A percentile compares a stretch with the other conserved stretches of the same genome.
Evolutionary conservation across 2,797 vertebrate species (phyloP).

Genomic region (Leuciscus waleckii): DNA sequence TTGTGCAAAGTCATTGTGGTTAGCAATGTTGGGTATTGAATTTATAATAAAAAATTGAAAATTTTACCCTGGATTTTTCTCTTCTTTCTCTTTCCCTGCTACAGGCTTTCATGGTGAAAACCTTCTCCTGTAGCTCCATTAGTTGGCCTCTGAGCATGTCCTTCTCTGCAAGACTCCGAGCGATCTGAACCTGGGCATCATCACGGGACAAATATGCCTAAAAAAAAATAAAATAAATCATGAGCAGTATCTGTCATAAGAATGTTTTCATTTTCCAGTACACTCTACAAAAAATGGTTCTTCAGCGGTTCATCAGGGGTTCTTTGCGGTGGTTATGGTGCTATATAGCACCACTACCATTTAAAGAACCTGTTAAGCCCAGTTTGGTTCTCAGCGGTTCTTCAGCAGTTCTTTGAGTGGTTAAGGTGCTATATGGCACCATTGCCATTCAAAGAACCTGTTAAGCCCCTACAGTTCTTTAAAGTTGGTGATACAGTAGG

Average conservation of each 20-base stretch:
- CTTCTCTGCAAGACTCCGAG: conserved; percentile 83
- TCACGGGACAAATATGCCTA: conserved; percentile 86
- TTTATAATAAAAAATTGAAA: background rate
- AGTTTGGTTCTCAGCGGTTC: too few species aligned
- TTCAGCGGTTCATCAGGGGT: too few species aligned
- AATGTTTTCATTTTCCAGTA: background rate
- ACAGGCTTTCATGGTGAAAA: conserved; percentile 73
- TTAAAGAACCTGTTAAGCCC: too few species aligned
- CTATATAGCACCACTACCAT: too few species aligned
- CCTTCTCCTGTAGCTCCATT: conserved; percentile 82
- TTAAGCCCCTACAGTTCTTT: too few species aligned
- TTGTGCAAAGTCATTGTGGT: background rate
- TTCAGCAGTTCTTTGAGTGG: too few species aligned
- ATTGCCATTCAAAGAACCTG: too few species aligned
- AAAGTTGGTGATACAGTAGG: too few species aligned
- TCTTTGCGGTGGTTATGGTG: too few species aligned
- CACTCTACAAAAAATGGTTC: too few species aligned
- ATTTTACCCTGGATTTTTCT: conserved; percentile 58
- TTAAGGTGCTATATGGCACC: too few species aligned
- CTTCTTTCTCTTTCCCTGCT: conserved; percentile 22
- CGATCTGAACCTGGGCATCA: conserved; percentile 82
- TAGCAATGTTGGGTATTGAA: background rate
- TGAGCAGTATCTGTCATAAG: background rate
- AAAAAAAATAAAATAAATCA: background rate
- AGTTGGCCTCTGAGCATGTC: conserved; percentile 83